phyloP scores from a whole-genome alignment of 2,797 vertebrate genomes.

The Pangasius macronema region DNA sequence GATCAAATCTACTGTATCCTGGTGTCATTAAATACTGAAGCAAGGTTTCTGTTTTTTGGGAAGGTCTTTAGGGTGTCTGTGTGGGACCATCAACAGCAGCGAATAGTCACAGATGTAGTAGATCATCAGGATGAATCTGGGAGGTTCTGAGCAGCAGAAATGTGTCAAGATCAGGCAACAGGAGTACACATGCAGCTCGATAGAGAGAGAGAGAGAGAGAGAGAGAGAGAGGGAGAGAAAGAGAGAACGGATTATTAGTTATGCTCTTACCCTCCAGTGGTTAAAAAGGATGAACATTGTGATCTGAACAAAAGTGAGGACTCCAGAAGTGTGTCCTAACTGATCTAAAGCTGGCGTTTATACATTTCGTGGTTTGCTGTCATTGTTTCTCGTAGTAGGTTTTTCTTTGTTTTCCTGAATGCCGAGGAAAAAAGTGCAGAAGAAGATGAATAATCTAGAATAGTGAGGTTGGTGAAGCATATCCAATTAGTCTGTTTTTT shows the following conservation, averaged over 20 bases:
- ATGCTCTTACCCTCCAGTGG: not conserved
- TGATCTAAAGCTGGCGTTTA: not conserved
- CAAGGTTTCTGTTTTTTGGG: too few species aligned
- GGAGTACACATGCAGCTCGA: not conserved
- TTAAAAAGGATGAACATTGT: not conserved
- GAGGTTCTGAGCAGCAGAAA: not conserved
- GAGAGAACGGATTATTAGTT: not conserved
- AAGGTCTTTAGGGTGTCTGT: too few species aligned
- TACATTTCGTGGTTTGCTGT: not conserved
- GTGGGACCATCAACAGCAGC: too few species aligned
- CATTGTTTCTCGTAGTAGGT: not conserved
- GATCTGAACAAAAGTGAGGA: not conserved
- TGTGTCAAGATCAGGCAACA: not conserved
- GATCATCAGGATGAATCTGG: not conserved
- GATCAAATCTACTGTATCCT: too few species aligned
- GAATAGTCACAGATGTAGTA: not conserved
- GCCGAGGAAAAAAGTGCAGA: too few species aligned
- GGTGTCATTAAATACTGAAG: too few species aligned
- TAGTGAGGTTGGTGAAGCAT: too few species aligned
- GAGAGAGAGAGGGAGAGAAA: not conserved
- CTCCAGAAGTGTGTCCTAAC: not conserved
- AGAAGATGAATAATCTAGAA: too few species aligned
- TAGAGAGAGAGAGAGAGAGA: not conserved
- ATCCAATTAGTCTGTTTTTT: too few species aligned
- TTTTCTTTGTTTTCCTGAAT: not conserved